These are phyloP conservation scores for Cyanoderma ruficeps DNA, from an alignment of 2,113 vertebrate species.

Conservation along the genomic window DNA sequence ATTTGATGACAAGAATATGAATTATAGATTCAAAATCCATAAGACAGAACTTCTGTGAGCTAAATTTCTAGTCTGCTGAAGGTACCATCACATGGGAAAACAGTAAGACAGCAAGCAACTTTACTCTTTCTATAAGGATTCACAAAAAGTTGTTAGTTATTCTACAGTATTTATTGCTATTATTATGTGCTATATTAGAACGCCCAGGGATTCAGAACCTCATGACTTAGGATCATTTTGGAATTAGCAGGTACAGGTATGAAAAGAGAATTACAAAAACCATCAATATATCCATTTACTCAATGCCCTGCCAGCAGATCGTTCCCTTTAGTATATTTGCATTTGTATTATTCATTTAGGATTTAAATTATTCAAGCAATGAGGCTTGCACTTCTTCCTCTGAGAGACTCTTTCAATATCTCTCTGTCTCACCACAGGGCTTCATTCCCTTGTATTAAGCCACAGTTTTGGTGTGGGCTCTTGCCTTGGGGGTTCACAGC, in stretches of 20 bases:
- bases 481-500: not conserved
- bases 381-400: constrained; percentile 21
- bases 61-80: not conserved
- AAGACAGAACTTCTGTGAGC: not conserved
- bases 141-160: not conserved
- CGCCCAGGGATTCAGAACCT: not conserved
- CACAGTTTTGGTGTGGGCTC: not conserved
- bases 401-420: constrained; percentile 11
- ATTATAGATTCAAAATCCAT: constrained; percentile 27
- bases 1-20: not conserved
- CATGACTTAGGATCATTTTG: not conserved
- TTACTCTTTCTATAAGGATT: not conserved
- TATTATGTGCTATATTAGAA: not conserved
- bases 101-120: not conserved
- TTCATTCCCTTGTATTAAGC: not conserved
- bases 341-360: constrained; percentile 64
- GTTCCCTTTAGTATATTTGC: constrained; percentile 34
- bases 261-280: not conserved
- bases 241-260: not conserved
- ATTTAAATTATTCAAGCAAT: constrained; percentile 61
- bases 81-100: not conserved
- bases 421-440: constrained; percentile 12
- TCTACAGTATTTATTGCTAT: not conserved
- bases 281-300: not conserved
- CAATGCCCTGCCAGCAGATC: not conserved